Percentiles rank a stretch among this genome's conserved stretches.
These are phyloP conservation scores for Dysidea cf. avara DNA, from an alignment of 37 sponge, comb jelly and placozoan genomes.

Conservation along the genomic window DNA sequence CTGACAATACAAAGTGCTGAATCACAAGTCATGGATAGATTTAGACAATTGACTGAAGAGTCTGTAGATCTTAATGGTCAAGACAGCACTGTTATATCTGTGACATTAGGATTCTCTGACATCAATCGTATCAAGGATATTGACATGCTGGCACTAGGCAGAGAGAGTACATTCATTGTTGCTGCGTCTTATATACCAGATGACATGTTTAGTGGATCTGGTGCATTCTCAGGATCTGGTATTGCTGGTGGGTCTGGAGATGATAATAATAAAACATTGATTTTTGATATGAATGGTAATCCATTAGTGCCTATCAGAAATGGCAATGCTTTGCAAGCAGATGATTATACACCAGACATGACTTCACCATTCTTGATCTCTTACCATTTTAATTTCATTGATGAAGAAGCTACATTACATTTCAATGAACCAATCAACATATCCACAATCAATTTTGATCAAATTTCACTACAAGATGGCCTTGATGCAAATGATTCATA, in stretches of 20 bases:
- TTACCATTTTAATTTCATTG: conserved; percentile 77
- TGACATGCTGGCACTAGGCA: conserved; percentile 53
- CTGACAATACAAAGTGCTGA: conserved; percentile 51
- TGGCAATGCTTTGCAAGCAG: conserved; percentile 53
- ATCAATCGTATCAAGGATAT: conserved; percentile 65
- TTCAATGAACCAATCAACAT: conserved; percentile 87
- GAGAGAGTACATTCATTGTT: conserved; percentile 60
- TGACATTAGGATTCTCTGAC: conserved; percentile 53
- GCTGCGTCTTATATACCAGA: conserved; percentile 12
- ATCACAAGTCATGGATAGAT: conserved; percentile 30
- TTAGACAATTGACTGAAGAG: conserved; percentile 41
- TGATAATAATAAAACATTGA: neutral
- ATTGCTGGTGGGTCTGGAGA: no score
- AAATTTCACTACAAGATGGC: conserved; percentile 78
- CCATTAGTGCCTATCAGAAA: conserved; percentile 45
- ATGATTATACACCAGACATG: conserved; percentile 64
- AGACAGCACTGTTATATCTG: conserved; percentile 32
- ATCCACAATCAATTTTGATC: conserved; percentile 39
- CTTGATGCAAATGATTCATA: conserved; percentile 46
- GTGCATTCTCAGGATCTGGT: no score
- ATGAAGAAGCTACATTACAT: conserved; percentile 62
- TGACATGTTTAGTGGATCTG: conserved; percentile 1
- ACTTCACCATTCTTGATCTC: conserved; percentile 63
- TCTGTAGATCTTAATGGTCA: neutral
- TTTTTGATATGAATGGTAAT: conserved; percentile 73